Evolutionary conservation across 2,797 vertebrate species (phyloP), one percentile per base, ranked within the genome.

Genomic region (Rhynchotus rufescens): DNA sequence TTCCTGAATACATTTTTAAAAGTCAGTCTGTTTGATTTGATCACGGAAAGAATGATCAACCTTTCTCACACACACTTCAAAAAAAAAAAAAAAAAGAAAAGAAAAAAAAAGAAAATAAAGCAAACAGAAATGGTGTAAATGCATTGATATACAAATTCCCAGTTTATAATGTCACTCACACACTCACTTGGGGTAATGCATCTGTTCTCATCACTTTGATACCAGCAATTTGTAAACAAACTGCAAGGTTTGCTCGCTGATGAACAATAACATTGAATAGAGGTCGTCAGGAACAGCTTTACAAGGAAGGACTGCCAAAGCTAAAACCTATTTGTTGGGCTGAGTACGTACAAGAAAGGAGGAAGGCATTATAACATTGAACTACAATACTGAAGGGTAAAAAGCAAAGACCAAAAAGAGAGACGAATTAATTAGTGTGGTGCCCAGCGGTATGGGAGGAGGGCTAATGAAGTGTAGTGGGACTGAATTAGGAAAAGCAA

Each of bases 401-500:
- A 87, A 94, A 91, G 64, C 21, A 79, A 89, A 95, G 90, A 82
- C 57, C 81, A 90, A 88, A 86, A 81, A 88, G 81, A 84, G 79
- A 88, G 84, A 94, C 66, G 51, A 94, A 96, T 96, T 96, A 96
- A 97, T 96, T 97, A 96, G 89, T 1, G 16, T 84, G 75, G 67
- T 88, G 71, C 95, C 85, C 86, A 94, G 92, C 92, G 93, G 91
- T 71, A 93, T 49, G n/a, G 60, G 40, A 92, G 34, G 54, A 92
- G 88, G 78, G 75, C 94, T 94, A 96, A 97, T 93, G 90, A 95
- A 96, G 90, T 84, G 79, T 90, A 91, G 80, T 80, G 92, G 94
- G 95, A 96, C 95, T 95, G 96, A 96, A 97, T 96, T 94, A 95
- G 75, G 85, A 92, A 95, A 96, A 93, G 77, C 38, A 94, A 96